These are phyloP conservation scores for Ciconia nigra DNA, from an alignment of 2,797 vertebrate species.

Conservation along the genomic window DNA sequence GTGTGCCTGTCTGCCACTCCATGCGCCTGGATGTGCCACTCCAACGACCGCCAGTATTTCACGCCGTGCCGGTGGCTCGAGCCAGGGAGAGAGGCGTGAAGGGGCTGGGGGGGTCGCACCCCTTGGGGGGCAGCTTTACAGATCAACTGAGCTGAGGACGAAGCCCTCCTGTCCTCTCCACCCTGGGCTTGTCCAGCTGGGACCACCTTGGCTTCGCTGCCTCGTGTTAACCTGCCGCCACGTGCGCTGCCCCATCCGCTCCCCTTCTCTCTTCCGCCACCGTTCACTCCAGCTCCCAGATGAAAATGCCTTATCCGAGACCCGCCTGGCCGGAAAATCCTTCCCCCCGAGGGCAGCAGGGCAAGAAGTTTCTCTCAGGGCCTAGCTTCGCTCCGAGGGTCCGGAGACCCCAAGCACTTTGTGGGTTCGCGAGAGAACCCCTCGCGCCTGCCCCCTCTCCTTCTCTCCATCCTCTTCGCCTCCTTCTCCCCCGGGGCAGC, in stretches of 20 bases:
- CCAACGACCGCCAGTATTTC: conserved; percentile 61
- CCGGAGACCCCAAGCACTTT: conserved; percentile 13
- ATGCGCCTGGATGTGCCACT: conserved; percentile 55
- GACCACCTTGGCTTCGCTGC: conserved; percentile 7
- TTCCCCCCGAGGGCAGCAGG: neutral
- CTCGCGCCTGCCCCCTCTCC: neutral
- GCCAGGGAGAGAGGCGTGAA: conserved; percentile 12
- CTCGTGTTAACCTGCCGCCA: neutral
- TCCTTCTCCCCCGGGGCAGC: neutral
- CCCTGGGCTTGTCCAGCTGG: neutral
- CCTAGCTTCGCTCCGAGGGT: neutral
- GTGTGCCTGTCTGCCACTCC: conserved; percentile 71
- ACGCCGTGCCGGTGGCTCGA: neutral
- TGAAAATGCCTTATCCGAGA: conserved; percentile 67
- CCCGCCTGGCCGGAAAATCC: neutral
- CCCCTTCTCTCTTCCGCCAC: neutral
- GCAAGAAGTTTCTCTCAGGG: conserved; percentile 58
- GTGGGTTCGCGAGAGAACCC: conserved; percentile 10
- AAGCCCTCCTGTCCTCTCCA: neutral
- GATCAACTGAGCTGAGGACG: conserved; percentile 32
- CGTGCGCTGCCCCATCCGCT: neutral
- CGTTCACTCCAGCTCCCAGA: conserved; percentile 44
- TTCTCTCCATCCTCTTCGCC: neutral
- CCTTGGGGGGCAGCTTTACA: neutral
- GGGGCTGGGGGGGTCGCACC: neutral